phyloP scores from a whole-genome alignment of 2,888 invertebrate genomes.

The Panopea generosa region DNA sequence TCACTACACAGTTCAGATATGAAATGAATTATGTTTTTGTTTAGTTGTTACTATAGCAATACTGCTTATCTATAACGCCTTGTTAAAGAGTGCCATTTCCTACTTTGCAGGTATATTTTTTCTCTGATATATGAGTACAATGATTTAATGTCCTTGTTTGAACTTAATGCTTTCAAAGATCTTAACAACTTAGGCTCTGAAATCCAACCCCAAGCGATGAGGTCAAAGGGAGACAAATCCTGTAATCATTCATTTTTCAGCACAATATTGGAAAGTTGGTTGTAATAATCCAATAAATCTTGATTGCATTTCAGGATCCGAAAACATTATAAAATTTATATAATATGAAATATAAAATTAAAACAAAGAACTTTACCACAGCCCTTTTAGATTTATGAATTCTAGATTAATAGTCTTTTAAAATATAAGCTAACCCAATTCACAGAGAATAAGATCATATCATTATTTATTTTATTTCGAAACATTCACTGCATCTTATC shows the following conservation, averaged over 20 bases:
- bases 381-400: too few species aligned
- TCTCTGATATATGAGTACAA: constrained; percentile 56
- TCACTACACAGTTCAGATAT: too few species aligned
- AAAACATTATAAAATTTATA: background rate
- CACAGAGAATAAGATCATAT: too few species aligned
- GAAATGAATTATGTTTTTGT: too few species aligned
- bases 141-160: constrained; percentile 62
- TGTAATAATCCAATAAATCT: constrained; percentile 17
- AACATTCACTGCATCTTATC: too few species aligned
- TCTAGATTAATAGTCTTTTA: too few species aligned
- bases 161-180: constrained; percentile 60
- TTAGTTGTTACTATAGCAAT: too few species aligned
- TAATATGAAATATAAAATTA: background rate
- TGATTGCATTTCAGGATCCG: constrained; percentile 47
- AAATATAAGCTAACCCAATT: too few species aligned
- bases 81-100: constrained; percentile 54
- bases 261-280: constrained; percentile 32
- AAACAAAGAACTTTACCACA: background rate
- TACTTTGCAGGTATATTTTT: constrained; percentile 64
- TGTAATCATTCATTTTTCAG: constrained; percentile 57
- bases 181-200: constrained; percentile 42
- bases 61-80: too few species aligned
- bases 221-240: constrained; percentile 50
- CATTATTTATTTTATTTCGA: too few species aligned
- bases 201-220: constrained; percentile 45